Percentiles rank a stretch among this genome's conserved stretches.
phyloP scores from a whole-genome alignment of 2,888 invertebrate species.

The Sphecodes monilicornis region DNA sequence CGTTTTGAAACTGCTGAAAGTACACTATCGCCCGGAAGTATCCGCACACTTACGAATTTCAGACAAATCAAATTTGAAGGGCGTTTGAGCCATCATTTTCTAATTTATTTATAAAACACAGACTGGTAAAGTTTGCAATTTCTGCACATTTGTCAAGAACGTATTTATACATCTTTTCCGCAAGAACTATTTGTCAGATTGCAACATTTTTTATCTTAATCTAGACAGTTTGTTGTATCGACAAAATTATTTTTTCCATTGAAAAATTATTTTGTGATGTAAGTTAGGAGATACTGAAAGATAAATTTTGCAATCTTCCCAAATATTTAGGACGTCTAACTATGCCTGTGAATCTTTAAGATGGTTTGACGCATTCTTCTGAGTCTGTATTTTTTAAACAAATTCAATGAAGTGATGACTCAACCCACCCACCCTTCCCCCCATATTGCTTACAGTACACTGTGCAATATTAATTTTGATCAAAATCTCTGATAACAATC shows the following conservation, averaged over 20 bases:
- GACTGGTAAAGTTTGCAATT: background rate
- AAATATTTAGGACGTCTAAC: background rate
- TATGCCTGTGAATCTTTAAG: too few species aligned
- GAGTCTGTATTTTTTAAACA: background rate
- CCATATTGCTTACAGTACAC: background rate
- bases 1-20: slow-evolving; percentile 8
- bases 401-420: background rate
- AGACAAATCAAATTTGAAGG: background rate
- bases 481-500: too few species aligned
- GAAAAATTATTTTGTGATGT: too few species aligned
- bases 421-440: too few species aligned
- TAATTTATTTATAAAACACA: background rate
- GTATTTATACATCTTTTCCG: background rate
- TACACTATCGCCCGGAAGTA: background rate
- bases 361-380: too few species aligned
- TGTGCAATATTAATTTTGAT: background rate
- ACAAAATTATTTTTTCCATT: background rate
- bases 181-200: background rate
- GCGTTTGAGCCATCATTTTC: background rate
- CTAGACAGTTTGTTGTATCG: background rate
- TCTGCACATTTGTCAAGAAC: background rate
- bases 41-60: background rate
- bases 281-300: background rate
- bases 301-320: background rate
- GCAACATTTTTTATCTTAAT: background rate